Conservation (phyloP, 2,888 invertebrate species). For the Drosophila mimica region DNA sequence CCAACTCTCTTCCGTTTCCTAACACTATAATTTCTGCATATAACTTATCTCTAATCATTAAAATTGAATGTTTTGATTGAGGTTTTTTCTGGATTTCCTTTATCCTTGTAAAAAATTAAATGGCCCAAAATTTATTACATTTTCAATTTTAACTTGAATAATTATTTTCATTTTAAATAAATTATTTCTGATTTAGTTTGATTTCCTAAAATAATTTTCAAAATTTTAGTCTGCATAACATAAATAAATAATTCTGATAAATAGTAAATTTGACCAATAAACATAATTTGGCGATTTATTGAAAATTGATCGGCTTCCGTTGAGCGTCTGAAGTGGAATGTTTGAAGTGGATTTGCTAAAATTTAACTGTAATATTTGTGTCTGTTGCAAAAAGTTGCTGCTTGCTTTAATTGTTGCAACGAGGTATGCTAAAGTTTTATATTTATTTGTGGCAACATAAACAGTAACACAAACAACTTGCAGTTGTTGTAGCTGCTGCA, state of each 20-base stretch:
- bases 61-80: not conserved
- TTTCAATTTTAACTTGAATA: not conserved
- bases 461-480: slow-evolving; percentile 35
- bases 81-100: not conserved
- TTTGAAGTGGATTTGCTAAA: not conserved
- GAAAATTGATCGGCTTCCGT: not conserved
- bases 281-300: not conserved
- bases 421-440: slow-evolving; percentile 45
- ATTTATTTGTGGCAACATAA: slow-evolving; percentile 53
- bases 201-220: not conserved
- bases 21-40: not conserved
- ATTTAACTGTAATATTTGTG: not conserved
- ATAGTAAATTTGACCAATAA: not conserved
- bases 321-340: not conserved
- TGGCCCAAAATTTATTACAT: not conserved
- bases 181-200: not conserved
- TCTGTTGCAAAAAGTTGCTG: not conserved
- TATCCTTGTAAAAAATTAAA: too few species aligned
- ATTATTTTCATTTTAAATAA: not conserved
- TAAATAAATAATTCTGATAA: too few species aligned
- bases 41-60: not conserved
- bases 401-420: slow-evolving; percentile 53
- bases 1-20: too few species aligned
- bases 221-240: not conserved
- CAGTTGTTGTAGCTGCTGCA: slow-evolving; percentile 31